A percentile compares a stretch with the other conserved stretches of the same genome.
phyloP scores from a whole-genome alignment of 2,113 vertebrate species.

The Protobothrops mucrosquamatus region DNA sequence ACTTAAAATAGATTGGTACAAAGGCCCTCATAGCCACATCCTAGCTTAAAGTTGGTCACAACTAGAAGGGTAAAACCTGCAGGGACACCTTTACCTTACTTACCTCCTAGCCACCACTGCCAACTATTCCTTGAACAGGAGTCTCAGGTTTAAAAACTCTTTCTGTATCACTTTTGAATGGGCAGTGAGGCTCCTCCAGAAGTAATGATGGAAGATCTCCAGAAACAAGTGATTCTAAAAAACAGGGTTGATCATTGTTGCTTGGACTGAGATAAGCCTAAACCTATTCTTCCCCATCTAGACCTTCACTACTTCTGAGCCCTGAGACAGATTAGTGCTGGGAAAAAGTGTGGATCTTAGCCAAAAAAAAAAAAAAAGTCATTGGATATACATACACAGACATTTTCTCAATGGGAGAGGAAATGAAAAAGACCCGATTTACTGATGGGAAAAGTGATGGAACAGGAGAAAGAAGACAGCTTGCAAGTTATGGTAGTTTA shows the following conservation, averaged over 20 bases:
- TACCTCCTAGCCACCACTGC: too few species aligned
- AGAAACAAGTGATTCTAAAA: not conserved
- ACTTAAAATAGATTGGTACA: not conserved
- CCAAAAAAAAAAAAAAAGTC: not conserved
- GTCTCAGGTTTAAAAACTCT: too few species aligned
- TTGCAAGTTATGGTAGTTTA: not conserved
- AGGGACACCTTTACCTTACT: too few species aligned
- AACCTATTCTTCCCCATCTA: not conserved
- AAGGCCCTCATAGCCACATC: not conserved
- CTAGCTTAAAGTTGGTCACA: too few species aligned
- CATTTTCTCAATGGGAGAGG: not conserved
- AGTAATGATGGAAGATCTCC: not conserved
- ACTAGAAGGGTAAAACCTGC: too few species aligned
- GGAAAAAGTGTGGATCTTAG: not conserved
- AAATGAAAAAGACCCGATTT: too few species aligned
- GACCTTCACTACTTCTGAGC: not conserved
- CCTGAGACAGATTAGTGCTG: not conserved
- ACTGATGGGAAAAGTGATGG: too few species aligned
- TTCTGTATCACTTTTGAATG: too few species aligned
- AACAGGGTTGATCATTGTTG: not conserved
- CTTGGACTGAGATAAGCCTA: not conserved
- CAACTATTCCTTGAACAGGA: too few species aligned
- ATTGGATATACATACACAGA: not conserved
- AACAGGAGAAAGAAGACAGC: too few species aligned
- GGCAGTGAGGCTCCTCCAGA: too few species aligned